Evolutionary conservation across 2,888 invertebrate genomes (phyloP).

Genomic region (Ethmia dodecea): DNA sequence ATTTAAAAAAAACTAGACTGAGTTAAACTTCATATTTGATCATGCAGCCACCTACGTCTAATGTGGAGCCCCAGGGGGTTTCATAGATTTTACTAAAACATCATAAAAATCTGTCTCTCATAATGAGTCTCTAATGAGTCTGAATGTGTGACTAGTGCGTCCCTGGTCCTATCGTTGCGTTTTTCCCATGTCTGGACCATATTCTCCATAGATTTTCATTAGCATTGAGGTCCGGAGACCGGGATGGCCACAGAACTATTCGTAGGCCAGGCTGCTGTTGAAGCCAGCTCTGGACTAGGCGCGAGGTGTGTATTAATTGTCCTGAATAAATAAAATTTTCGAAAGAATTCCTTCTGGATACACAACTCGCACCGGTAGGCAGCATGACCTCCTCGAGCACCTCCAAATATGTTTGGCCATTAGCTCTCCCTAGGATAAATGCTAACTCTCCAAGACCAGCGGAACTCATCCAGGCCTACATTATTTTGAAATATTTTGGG

Average conservation of each 20-base stretch:
- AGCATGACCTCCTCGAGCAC: slow-evolving; percentile 11
- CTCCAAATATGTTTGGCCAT: slow-evolving; percentile 4
- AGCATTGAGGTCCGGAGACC: slow-evolving; percentile 13
- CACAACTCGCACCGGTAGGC: slow-evolving; percentile 12
- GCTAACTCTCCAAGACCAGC: slow-evolving; percentile 7
- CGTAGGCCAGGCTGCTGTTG: slow-evolving; percentile 4
- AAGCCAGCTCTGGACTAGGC: slow-evolving; percentile 8
- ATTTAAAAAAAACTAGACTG: too few species aligned
- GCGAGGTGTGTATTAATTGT: slow-evolving; percentile 15
- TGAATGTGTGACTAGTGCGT: slow-evolving; percentile 2
- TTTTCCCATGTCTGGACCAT: slow-evolving; percentile 14
- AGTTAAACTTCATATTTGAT: too few species aligned
- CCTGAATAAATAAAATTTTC: slow-evolving; percentile 13
- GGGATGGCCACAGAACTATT: slow-evolving; percentile 10
- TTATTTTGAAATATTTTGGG: too few species aligned
- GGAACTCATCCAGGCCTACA: slow-evolving; percentile 15
- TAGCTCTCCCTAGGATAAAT: slow-evolving; percentile 4
- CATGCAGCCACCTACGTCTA: slow-evolving; percentile 2
- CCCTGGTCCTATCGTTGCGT: slow-evolving; percentile 7
- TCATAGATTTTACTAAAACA: background rate
- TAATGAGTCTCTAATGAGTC: slow-evolving; percentile 1
- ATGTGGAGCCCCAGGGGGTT: background rate
- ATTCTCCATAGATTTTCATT: slow-evolving; percentile 15
- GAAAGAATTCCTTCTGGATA: slow-evolving; percentile 12
- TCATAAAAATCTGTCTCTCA: slow-evolving; percentile 1